Conservation (phyloP, 2,113 vertebrate species). For the Nestor notabilis region DNA sequence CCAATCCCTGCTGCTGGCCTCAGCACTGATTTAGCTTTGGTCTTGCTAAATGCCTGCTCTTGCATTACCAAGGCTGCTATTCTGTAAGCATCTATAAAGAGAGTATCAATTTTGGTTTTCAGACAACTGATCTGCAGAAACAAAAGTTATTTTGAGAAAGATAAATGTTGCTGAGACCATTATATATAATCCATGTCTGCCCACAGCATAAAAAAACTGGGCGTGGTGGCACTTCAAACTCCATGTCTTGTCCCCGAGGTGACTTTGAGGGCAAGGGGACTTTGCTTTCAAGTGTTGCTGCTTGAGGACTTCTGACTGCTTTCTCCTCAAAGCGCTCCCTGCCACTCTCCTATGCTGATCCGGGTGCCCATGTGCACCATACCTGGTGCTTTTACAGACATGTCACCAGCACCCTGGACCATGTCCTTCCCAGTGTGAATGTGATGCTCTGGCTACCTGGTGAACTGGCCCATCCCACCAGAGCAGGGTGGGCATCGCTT, state of each 20-base stretch:
- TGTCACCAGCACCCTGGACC: background rate
- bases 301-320: background rate
- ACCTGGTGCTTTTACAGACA: background rate
- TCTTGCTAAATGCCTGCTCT: background rate
- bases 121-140: conserved; percentile 28
- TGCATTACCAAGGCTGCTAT: background rate
- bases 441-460: background rate
- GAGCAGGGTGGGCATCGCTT: background rate
- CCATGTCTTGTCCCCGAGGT: background rate
- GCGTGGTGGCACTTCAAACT: rapidly evolving
- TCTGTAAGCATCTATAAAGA: background rate
- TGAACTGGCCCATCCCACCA: background rate
- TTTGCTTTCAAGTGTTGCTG: background rate
- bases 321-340: background rate
- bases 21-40: conserved; percentile 16
- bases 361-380: no score
- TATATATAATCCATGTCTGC: background rate
- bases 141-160: conserved; percentile 30
- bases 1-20: background rate
- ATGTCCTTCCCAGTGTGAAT: background rate
- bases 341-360: background rate
- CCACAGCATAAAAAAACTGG: conserved; percentile 21
- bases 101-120: conserved; percentile 48
- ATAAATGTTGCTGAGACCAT: conserved; percentile 1
- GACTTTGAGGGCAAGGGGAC: background rate